These are phyloP conservation scores for Pyrochroa serraticornis DNA, from an alignment of 2,888 invertebrate species.

Conservation along the genomic window DNA sequence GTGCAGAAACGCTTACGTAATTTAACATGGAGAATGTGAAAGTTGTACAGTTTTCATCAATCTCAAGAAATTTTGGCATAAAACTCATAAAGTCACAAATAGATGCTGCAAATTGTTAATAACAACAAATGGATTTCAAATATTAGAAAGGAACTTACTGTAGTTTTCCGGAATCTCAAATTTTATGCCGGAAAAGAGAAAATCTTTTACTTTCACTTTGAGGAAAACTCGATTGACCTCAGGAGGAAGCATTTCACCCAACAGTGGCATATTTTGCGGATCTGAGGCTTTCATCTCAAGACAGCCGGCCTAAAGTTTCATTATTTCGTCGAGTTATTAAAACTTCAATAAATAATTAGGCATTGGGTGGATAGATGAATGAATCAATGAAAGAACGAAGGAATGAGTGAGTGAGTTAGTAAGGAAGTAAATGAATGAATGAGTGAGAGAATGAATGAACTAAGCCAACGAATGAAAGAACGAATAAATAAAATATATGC, in stretches of 20 bases:
- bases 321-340: not conserved
- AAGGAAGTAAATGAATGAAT: too few relatives aligned
- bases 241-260: not conserved
- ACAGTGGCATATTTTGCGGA: not conserved
- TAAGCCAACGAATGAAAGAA: too few relatives aligned
- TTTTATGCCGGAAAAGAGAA: not conserved
- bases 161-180: constrained; percentile 53
- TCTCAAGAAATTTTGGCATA: not conserved
- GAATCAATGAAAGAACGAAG: too few relatives aligned
- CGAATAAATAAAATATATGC: too few relatives aligned
- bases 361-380: too few relatives aligned
- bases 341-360: not conserved
- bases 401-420: too few relatives aligned
- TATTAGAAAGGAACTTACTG: not conserved
- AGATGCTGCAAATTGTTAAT: not conserved
- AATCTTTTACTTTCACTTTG: not conserved
- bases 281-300: not conserved
- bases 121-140: not conserved
- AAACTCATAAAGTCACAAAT: not conserved
- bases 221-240: not conserved
- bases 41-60: not conserved
- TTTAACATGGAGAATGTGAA: not conserved
- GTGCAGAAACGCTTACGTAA: not conserved
- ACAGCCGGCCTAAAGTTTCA: not conserved
- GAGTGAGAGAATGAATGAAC: too few relatives aligned